Percentiles rank a stretch among this genome's conserved stretches.
Conservation (phyloP, 1,140 invertebrate genomes). For the Pissodes strobi region DNA sequence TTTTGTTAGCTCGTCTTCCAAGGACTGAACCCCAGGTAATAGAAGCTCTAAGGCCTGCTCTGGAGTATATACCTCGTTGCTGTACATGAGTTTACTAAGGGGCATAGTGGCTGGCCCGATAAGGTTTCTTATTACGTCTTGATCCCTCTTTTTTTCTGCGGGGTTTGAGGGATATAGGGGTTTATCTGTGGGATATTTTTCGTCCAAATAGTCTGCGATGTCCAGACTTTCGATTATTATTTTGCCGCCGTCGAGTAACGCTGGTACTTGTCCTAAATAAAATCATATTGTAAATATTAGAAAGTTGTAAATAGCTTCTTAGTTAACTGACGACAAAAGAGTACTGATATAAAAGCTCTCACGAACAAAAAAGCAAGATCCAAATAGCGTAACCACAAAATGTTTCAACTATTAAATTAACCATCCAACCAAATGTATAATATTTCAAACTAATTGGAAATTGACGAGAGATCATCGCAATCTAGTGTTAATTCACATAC, state of each 20-base stretch:
- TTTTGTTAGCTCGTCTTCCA: conserved; percentile 68
- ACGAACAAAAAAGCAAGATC: too few relatives aligned
- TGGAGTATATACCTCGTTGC: conserved; percentile 31
- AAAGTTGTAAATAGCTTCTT: too few relatives aligned
- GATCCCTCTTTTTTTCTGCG: conserved; percentile 73
- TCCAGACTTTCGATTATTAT: conserved; percentile 80
- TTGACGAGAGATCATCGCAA: too few relatives aligned
- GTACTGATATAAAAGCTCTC: too few relatives aligned
- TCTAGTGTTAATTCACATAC: too few relatives aligned
- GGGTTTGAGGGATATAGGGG: conserved; percentile 74
- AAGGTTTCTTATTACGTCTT: conserved; percentile 70
- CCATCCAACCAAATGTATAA: too few relatives aligned
- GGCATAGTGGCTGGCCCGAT: conserved; percentile 57
- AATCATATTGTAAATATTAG: too few relatives aligned
- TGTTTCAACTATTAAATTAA: not conserved
- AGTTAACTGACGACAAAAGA: too few relatives aligned
- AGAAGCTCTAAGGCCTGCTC: conserved; percentile 43
- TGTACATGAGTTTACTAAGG: conserved; percentile 39
- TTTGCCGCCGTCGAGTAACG: conserved; percentile 67
- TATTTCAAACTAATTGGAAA: too few relatives aligned
- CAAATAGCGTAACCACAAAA: not conserved
- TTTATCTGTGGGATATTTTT: conserved; percentile 68
- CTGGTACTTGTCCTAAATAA: conserved; percentile 75
- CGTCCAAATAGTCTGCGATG: conserved; percentile 83
- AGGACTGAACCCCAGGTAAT: conserved; percentile 62